Base-by-base conservation (phyloP, 2,113 vertebrate species). In the Vanacampus margaritifer region DNA sequence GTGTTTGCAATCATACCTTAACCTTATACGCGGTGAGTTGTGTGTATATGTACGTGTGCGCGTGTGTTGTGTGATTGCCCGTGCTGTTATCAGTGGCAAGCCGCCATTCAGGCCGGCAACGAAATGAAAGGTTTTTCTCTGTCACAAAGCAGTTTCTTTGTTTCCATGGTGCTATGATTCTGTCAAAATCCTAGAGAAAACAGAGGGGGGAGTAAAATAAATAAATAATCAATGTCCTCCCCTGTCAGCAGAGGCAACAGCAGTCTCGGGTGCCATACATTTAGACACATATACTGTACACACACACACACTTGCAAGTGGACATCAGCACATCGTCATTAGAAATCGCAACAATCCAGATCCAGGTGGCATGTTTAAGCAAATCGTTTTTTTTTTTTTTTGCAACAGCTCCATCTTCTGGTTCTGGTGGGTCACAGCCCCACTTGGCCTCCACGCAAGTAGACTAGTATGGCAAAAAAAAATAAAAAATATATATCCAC, bases 101-200 rank as follows among this genome's bases (percentile, higher is more conserved):
- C 94, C 93, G 93, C 95, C 93, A 94, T 95, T 95, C 94, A 93
- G 91, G 92, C 85, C 89, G 83, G 88, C 54, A 32, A 88, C 86
- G 89, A 93, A 95, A 95, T 93, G 91, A 95, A 94, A 94, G 94
- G 93, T 92, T 94, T 95, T 95, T 94, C 93, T 96, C 94, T 88
- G 89, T 90, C 93, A 94, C 91, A 94, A 94, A 94, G 94, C 94
- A 92, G 93, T 95, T 95, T 95, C 94, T 96, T 96, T 95, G 94
- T 98, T 96, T 97, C 94, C 93, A 95, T 94, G 94, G 95, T 92
- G 95, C 94, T 95, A 96, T 95, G 95, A 95, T 95, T 96, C 95
- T 95, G 95, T 97, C 95, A 95, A 94, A 94, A 95, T 95, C 94
- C 93, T 91, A 91, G 93, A 91, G 94, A 94, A 95, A 94, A 94